A percentile compares a stretch with the other conserved stretches of the same genome.
phyloP scores from a whole-genome alignment of 2,888 invertebrate species.

The Drosophila sordidula region DNA sequence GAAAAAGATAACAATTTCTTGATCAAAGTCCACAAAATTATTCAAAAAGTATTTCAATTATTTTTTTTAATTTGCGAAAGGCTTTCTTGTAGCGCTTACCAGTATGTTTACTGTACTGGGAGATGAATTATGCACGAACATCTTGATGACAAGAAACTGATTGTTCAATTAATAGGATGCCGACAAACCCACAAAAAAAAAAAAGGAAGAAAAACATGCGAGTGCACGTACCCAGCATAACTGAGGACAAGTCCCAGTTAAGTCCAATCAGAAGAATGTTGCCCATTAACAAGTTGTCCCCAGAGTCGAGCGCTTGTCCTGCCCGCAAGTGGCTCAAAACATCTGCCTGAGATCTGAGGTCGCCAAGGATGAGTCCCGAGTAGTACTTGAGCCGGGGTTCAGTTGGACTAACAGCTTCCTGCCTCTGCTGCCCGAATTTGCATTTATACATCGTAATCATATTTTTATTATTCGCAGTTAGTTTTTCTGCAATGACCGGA shows the following conservation, averaged over 20 bases:
- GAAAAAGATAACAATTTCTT: too few species aligned
- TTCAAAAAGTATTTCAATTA: too few species aligned
- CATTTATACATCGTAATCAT: slow-evolving; percentile 82
- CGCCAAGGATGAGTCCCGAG: slow-evolving; percentile 2
- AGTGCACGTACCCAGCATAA: slow-evolving; percentile 12
- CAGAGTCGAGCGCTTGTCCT: slow-evolving; percentile 44
- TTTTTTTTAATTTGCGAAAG: not conserved
- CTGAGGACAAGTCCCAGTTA: slow-evolving; percentile 36
- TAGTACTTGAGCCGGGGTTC: slow-evolving; percentile 4
- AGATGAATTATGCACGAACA: slow-evolving; percentile 58
- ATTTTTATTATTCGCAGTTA: slow-evolving; percentile 81
- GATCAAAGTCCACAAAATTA: too few species aligned
- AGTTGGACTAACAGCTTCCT: slow-evolving; percentile 48
- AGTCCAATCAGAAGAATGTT: slow-evolving; percentile 69
- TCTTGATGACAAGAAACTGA: slow-evolving; percentile 72
- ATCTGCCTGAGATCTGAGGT: slow-evolving; percentile 64
- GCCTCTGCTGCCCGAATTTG: slow-evolving; percentile 59
- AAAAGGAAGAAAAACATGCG: slow-evolving; percentile 19
- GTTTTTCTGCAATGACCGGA: slow-evolving; percentile 38
- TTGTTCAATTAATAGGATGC: slow-evolving; percentile 71
- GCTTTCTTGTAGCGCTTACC: not conserved
- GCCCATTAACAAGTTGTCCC: slow-evolving; percentile 77
- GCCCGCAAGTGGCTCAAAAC: slow-evolving; percentile 38
- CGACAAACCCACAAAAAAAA: slow-evolving; percentile 18
- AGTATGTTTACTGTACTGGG: slow-evolving; percentile 38